These are phyloP conservation scores for Vombatus ursinus DNA, from an alignment of 2,113 vertebrate genomes.

Conservation along the genomic window DNA sequence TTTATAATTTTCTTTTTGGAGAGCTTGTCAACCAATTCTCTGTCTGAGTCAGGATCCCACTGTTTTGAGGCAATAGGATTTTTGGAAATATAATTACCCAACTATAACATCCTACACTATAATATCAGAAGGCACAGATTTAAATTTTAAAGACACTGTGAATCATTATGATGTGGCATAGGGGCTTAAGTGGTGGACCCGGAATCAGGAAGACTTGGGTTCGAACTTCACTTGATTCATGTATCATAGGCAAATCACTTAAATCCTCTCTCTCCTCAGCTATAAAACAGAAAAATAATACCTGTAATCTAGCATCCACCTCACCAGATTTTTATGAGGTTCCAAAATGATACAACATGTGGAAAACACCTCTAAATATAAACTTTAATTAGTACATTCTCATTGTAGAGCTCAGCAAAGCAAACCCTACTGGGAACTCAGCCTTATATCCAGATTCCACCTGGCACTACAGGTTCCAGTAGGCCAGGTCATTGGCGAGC, in stretches of 20 bases:
- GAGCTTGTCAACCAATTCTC: not conserved
- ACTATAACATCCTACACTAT: not conserved
- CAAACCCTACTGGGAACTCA: not conserved
- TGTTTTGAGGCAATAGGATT: not conserved
- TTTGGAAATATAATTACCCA: conserved; percentile 16
- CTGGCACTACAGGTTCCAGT: not conserved
- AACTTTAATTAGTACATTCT: not conserved
- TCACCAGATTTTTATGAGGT: not conserved
- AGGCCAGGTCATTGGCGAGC: not conserved
- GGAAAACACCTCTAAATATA: not conserved
- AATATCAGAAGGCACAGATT: not conserved
- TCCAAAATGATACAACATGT: not conserved
- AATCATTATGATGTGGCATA: not conserved
- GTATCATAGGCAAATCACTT: not conserved
- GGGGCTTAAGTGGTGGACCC: not conserved
- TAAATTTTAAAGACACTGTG: not conserved
- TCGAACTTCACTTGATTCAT: not conserved
- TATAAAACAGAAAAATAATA: not conserved
- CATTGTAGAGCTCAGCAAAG: not conserved
- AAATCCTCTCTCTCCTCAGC: not conserved
- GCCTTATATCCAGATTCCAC: not conserved
- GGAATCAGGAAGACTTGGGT: not conserved
- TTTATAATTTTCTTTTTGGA: conserved; percentile 19
- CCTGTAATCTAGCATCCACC: not conserved
- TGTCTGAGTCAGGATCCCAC: not conserved